Evolutionary conservation across 2,797 vertebrate species (phyloP).

Genomic region (Enteromius afrohamiltoni): DNA sequence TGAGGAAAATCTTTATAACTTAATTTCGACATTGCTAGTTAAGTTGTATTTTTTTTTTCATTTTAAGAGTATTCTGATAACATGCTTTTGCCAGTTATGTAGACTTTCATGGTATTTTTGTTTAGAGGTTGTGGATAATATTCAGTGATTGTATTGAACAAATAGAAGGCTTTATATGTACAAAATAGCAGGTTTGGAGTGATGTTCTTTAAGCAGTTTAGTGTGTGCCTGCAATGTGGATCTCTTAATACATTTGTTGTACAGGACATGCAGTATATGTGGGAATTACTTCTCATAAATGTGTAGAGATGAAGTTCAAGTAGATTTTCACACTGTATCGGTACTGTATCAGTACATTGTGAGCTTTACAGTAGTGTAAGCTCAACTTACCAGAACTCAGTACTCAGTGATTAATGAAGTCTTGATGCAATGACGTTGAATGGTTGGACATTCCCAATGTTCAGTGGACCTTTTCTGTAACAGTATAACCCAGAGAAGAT

Average conservation of each 20-base stretch:
- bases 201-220: constrained; percentile 41
- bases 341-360: constrained; percentile 58
- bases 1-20: constrained; percentile 12
- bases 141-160: constrained; percentile 50
- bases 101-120: constrained; percentile 31
- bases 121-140: constrained; percentile 33
- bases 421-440: constrained; percentile 37
- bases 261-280: constrained; percentile 52
- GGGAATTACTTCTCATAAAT: constrained; percentile 39
- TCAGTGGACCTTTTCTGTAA: constrained; percentile 23
- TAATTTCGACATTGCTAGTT: constrained; percentile 37
- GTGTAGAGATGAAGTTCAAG: constrained; percentile 27
- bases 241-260: constrained; percentile 41
- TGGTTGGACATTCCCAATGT: constrained; percentile 38
- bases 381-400: constrained; percentile 48
- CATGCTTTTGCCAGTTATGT: constrained; percentile 26
- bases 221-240: constrained; percentile 38
- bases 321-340: constrained; percentile 48
- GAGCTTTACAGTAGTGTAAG: constrained; percentile 18
- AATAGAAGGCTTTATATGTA: constrained; percentile 50
- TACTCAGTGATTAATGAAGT: constrained; percentile 42
- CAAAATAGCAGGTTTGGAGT: constrained; percentile 40
- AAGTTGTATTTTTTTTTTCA: neutral
- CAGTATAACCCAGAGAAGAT: constrained; percentile 28
- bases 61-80: constrained; percentile 29